Percentiles rank a stretch among this genome's conserved stretches.
Evolutionary conservation across 1,140 invertebrate species (phyloP).

Genomic region (Plectrocnemia conspersa): DNA sequence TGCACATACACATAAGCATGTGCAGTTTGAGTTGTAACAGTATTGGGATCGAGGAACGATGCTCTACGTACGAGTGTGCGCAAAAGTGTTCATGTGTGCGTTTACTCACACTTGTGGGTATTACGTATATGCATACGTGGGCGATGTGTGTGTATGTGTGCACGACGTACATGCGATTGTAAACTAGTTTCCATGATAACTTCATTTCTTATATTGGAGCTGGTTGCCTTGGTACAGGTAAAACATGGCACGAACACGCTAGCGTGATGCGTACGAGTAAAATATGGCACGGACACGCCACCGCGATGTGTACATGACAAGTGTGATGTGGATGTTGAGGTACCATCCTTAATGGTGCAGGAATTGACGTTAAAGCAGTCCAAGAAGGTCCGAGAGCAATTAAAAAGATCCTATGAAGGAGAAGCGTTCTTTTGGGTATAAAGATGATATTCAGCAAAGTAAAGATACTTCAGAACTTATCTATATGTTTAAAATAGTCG

Average conservation of each 20-base stretch:
- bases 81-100: constrained; percentile 5
- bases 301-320: not conserved
- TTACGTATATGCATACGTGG: not conserved
- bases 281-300: constrained; percentile 2
- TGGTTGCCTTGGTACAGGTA: constrained; percentile 7
- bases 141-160: not conserved
- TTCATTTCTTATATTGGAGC: constrained; percentile 16
- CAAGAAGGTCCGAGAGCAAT: too few relatives aligned
- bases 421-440: too few relatives aligned
- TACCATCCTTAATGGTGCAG: not conserved
- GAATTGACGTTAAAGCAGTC: too few relatives aligned
- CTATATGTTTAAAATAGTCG: too few relatives aligned
- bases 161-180: constrained; percentile 15
- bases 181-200: constrained; percentile 24
- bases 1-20: too few relatives aligned
- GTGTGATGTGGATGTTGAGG: not conserved
- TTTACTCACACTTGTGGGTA: not conserved
- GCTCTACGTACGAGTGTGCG: not conserved
- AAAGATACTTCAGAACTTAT: too few relatives aligned
- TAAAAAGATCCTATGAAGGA: too few relatives aligned
- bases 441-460: too few relatives aligned
- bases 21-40: not conserved
- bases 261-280: constrained; percentile 8
- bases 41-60: not conserved
- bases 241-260: constrained; percentile 11